Evolutionary conservation across 2,888 invertebrate species (phyloP).

Genomic region (Seladonia tumulorum): DNA sequence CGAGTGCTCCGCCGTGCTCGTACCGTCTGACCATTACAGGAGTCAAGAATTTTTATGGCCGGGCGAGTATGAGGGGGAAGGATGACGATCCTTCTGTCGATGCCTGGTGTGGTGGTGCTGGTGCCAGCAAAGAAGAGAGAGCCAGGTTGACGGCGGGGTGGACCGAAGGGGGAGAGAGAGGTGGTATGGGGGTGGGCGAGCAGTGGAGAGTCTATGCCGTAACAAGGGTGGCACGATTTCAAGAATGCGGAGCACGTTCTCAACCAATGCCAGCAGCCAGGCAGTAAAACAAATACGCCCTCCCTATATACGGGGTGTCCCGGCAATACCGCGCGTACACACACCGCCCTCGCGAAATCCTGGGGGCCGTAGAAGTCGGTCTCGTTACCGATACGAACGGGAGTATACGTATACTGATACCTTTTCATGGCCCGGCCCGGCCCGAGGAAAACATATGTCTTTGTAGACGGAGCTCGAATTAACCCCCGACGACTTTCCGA

Average conservation of each 20-base stretch:
- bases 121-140: constrained; percentile 59
- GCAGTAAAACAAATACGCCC: constrained; percentile 84
- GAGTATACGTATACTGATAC: constrained; percentile 66
- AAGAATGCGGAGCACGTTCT: constrained; percentile 84
- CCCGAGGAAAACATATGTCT: constrained; percentile 31
- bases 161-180: constrained; percentile 22
- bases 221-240: constrained; percentile 83
- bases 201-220: constrained; percentile 71
- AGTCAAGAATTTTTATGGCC: constrained; percentile 77
- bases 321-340: constrained; percentile 65
- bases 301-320: constrained; percentile 79
- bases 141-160: constrained; percentile 59
- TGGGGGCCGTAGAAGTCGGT: constrained; percentile 47
- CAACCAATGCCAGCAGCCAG: constrained; percentile 83
- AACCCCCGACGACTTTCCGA: constrained; percentile 20
- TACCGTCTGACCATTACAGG: constrained; percentile 76
- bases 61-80: constrained; percentile 43
- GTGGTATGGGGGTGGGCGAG: constrained; percentile 41
- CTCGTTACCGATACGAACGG: constrained; percentile 76
- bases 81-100: constrained; percentile 64
- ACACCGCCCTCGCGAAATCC: constrained; percentile 38
- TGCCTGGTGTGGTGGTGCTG: constrained; percentile 41
- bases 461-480: constrained; percentile 57
- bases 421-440: constrained; percentile 60
- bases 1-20: constrained; percentile 20